Evolutionary conservation across 2,797 vertebrate species (phyloP), one percentile per base, ranked within the genome.

Genomic region (Channa striata): DNA sequence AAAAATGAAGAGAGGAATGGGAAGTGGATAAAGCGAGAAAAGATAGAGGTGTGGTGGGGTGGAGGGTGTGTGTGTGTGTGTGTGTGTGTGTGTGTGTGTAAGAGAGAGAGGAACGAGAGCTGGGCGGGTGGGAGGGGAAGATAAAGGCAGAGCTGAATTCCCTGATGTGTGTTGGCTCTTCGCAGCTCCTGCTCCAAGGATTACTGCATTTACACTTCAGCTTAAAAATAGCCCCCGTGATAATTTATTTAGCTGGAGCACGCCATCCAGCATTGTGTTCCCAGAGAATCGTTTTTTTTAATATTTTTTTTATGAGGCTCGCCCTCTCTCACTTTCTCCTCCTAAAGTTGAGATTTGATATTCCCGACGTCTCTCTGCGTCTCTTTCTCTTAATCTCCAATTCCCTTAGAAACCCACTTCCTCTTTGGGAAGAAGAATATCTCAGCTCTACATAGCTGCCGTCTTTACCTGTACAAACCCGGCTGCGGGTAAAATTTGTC

Each of bases 131-230:
- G 60, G 53, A 69, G 60, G 68, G 46, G 71, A 42, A 82, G 84
- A 89, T 85, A 85, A 89, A 86, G 86, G 68, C 78, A 83, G 75
- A 53, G 75, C 83, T 80, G 82, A 89, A 86, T 83, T 87, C 84
- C 91, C 92, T 74, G 79, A 89, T 89, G 92, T 89, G 82, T 80
- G 69, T 72, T 85, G 81, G 83, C 90, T 89, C 65, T 88, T 90
- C 68, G 60, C 86, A 70, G 90, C 89, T 90, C 85, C 85, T 85
- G 91, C 92, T 91, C 82, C 5, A 66, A 90, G 92, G 93, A 94
- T 94, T 92, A 93, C 90, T 82, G 89, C 92, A 93, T 94, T 94
- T 93, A 94, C 93, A 94, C 93, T 93, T 92, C 84, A 87, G 84
- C 88, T 92, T 93, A 94, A 94, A 94, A 95, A 95, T 95, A 95